Conservation (phyloP, 2,888 invertebrate genomes). For the Isoperla grammatica region DNA sequence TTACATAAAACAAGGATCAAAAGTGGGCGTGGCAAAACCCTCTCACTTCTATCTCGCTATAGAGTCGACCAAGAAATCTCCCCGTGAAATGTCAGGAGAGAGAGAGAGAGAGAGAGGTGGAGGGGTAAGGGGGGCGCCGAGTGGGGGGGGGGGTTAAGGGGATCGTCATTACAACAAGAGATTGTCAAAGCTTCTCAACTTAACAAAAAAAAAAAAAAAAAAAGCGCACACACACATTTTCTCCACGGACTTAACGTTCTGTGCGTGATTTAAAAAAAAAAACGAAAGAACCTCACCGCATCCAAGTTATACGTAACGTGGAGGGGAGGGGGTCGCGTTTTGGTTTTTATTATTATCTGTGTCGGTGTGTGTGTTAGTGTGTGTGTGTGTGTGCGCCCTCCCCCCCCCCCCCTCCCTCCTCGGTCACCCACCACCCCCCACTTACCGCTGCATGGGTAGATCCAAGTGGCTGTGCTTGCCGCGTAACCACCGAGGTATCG, state of each 20-base stretch:
- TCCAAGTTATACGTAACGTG: neutral
- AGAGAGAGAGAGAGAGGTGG: neutral
- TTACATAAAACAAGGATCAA: too few relatives aligned
- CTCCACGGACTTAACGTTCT: neutral
- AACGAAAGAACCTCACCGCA: too few relatives aligned
- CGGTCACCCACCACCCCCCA: constrained; percentile 1
- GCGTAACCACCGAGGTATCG: too few relatives aligned
- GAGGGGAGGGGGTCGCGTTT: constrained; percentile 7
- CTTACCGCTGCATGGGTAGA: constrained; percentile 8
- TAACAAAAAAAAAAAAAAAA: neutral
- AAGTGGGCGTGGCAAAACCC: neutral
- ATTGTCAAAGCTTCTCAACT: constrained; percentile 1
- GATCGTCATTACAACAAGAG: neutral
- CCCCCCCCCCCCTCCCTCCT: constrained; percentile 16
- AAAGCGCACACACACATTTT: neutral
- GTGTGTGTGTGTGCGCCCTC: constrained; percentile 18
- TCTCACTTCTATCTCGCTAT: neutral
- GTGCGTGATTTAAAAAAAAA: neutral
- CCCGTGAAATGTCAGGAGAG: neutral
- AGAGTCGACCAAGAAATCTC: neutral
- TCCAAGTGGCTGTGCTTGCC: neutral
- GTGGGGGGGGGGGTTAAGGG: neutral
- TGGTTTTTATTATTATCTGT: constrained; percentile 30
- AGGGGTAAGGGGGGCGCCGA: neutral
- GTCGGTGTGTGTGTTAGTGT: too few relatives aligned